Conservation (phyloP, 1,140 invertebrate species). For the Mya arenaria region DNA sequence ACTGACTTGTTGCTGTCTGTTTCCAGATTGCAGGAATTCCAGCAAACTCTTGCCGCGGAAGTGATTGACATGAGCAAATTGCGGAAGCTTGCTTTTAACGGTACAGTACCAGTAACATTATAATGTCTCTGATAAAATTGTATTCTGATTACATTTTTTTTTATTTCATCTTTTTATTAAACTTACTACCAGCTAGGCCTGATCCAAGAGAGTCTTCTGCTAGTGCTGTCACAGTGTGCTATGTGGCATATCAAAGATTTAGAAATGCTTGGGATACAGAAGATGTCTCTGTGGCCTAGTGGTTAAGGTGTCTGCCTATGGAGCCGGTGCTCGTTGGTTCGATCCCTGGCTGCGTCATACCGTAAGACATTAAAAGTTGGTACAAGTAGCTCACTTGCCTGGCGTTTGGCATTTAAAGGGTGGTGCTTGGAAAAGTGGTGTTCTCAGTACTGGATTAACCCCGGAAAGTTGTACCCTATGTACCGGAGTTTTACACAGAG, state of each 20-base stretch:
- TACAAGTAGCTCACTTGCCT: too few species aligned
- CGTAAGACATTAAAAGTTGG: too few species aligned
- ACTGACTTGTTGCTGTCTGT: slow-evolving; percentile 5
- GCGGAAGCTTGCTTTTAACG: slow-evolving; percentile 66
- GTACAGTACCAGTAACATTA: slow-evolving; percentile 48
- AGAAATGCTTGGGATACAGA: background rate
- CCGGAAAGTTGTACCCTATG: too few species aligned
- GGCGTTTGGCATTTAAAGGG: too few species aligned
- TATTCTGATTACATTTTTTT: background rate
- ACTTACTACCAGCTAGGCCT: background rate
- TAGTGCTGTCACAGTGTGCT: background rate
- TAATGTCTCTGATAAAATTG: background rate
- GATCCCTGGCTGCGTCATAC: background rate
- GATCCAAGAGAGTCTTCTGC: background rate
- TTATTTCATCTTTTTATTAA: background rate
- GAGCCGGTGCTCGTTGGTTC: background rate
- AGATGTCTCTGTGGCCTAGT: background rate
- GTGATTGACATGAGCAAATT: slow-evolving; percentile 68
- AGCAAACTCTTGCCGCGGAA: slow-evolving; percentile 60
- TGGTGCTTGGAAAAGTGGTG: too few species aligned
- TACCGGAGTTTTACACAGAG: too few species aligned
- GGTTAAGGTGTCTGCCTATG: background rate
- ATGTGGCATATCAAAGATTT: background rate
- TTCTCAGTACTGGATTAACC: too few species aligned
- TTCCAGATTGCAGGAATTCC: slow-evolving; percentile 67